Evolutionary conservation across 2,113 vertebrate species (phyloP), one percentile per base, ranked within the genome.

Genomic region (Danionella cerebrum): DNA sequence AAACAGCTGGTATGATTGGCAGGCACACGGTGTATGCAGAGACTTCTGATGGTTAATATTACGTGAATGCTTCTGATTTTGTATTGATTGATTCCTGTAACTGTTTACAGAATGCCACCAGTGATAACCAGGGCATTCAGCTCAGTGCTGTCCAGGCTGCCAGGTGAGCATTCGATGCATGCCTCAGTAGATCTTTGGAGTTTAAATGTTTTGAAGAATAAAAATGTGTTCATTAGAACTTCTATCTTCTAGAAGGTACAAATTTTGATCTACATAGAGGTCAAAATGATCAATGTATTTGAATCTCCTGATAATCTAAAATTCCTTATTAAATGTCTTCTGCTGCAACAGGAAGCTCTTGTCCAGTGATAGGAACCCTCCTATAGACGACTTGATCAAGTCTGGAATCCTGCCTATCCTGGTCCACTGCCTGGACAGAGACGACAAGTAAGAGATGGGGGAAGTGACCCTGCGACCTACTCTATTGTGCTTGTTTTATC

Each of bases 321-420:
- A 31, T 47, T 4, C 21, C 42, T 10, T 18, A 1, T 44, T 44
- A 16, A 44, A 67, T 80, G 73, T 70, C 25, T 4, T 35, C 29
- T 27, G 7, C 8, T 14, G n/a, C 12, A 0, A 21, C 64, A 99
- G 96, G 86, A 99, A 99, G 76, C 88, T 99, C 83, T 89, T 99
- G 71, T 98, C 96, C 76, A 98, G 97, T 81, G 96, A 99, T 85
- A 94, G 97, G 67, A 99, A 99, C 74, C 97, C 97, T 79, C 97
- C 97, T 53, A 98, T 99, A 41, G 95, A 99, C 14, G 97, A 99
- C 79, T 89, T 99, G 80, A 98, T 99, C 79, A 95, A 97, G 80
- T 99, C 96, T 85, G 97, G 96, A 80, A 99, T 99, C 88, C 90
- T 98, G 80, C 97, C 95, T 69, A 98, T 98, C 79, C 81, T 99